Conservation (phyloP, 2,888 invertebrate genomes). For the Diaperis boleti region DNA sequence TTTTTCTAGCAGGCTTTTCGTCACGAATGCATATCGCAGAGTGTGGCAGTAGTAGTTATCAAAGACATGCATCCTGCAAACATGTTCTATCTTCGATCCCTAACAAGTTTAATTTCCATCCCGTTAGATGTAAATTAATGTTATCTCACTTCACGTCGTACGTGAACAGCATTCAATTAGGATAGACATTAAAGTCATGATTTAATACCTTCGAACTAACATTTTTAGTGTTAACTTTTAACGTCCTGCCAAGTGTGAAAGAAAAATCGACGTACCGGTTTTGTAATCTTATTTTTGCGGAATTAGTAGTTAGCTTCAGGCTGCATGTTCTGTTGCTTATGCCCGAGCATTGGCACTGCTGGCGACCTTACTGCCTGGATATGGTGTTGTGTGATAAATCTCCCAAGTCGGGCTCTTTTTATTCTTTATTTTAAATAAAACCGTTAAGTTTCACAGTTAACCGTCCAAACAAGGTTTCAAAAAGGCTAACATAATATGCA, state of each 20-base stretch:
- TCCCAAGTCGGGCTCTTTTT: constrained; percentile 18
- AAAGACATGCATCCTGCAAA: too few species aligned
- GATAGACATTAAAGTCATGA: too few species aligned
- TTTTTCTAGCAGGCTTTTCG: too few species aligned
- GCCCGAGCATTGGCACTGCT: neutral
- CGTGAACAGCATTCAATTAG: too few species aligned
- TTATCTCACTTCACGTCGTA: too few species aligned
- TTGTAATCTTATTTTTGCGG: neutral
- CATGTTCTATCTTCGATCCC: too few species aligned
- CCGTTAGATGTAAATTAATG: too few species aligned
- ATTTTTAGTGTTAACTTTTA: neutral
- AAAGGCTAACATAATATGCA: constrained; percentile 35
- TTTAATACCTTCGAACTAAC: too few species aligned
- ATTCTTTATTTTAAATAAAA: constrained; percentile 22
- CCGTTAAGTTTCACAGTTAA: constrained; percentile 34
- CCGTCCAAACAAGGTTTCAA: constrained; percentile 22
- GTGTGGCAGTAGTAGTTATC: too few species aligned
- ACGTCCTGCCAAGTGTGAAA: too few species aligned
- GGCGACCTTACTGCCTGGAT: constrained; percentile 18
- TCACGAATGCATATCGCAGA: too few species aligned
- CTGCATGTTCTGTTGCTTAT: neutral
- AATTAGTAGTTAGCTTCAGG: neutral
- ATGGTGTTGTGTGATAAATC: constrained; percentile 27
- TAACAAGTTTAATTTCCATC: too few species aligned
- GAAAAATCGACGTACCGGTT: neutral